phyloP scores from a whole-genome alignment of 2,888 invertebrate genomes.

The Cerastis rubricosa region DNA sequence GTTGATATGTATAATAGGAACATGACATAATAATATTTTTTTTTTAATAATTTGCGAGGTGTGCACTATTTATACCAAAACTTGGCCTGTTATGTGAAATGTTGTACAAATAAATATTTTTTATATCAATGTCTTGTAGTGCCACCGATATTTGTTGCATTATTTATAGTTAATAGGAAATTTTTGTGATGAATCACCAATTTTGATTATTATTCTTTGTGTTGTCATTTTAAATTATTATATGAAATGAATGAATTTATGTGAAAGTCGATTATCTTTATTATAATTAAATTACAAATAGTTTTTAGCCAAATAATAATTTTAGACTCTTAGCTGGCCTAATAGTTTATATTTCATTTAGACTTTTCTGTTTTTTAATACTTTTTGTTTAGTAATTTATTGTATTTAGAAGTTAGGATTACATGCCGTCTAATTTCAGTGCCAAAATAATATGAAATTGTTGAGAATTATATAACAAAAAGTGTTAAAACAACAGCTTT shows the following conservation, averaged over 20 bases:
- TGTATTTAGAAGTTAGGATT: not conserved
- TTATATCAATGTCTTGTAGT: conserved; percentile 13
- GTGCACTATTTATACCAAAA: not conserved
- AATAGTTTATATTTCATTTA: conserved; percentile 46
- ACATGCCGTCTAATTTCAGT: conserved; percentile 12
- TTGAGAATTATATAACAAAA: conserved; percentile 17
- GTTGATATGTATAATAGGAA: not conserved
- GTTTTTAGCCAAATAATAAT: conserved; percentile 22
- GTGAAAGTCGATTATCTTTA: conserved; percentile 24
- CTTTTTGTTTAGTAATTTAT: conserved; percentile 25
- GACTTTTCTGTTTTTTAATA: conserved; percentile 29
- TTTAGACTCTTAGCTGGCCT: conserved; percentile 61
- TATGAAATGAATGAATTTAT: conserved; percentile 37
- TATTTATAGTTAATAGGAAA: conserved; percentile 11
- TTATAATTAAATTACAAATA: conserved; percentile 13
- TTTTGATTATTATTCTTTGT: conserved; percentile 9
- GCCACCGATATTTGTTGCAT: conserved; percentile 19
- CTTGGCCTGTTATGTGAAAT: not conserved
- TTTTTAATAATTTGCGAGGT: not conserved
- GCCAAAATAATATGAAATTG: conserved; percentile 9
- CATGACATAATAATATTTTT: conserved; percentile 37
- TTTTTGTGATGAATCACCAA: conserved; percentile 33
- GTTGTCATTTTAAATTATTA: conserved; percentile 30
- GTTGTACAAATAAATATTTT: conserved; percentile 16
- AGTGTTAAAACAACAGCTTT: conserved; percentile 26